Base-by-base conservation (phyloP, 64 coral and sea anemone species). In the Montipora sp. region DNA sequence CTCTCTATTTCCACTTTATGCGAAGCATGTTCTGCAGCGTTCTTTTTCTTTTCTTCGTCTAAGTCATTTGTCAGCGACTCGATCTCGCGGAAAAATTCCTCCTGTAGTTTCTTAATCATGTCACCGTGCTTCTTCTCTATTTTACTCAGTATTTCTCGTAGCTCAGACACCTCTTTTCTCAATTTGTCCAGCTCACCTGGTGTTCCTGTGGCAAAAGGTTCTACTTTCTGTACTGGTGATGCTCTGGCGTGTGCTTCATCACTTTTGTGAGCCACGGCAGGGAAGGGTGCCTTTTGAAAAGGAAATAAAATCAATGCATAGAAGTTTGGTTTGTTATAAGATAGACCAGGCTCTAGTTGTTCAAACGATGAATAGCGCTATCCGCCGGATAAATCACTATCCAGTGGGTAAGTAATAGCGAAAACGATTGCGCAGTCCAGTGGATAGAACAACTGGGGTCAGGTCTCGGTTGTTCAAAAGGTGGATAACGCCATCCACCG, bases 101-200 rank as follows among this genome's bases (percentile, higher is more conserved):
- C 94, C 22, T 92, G 89, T 20, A 92, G 55, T 72, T 49, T 66
- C 60, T 77, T 92, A 8, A 92, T 59, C 20, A 19, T 51, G 58
- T 98, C 95, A 16, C 83, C 84, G 45, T 94, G 89, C 77, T 87
- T 94, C 66, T 91, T 90, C 16, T 98, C 92, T 92, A 98, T 89
- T 43, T 79, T 55, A 13, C 65, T 46, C 58, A 98, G 71, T 27
- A 88, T 63, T 49, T 88, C 83, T 48, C 82, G 72, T 48, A 98
- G 75, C 65, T 84, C 65, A 21, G 19, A 79, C 2, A 94, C 24
- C 74, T 93, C 91, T 36, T 61, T 43, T 27, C 84, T 53, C 19
- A 98, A 43, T 13, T 98, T 92, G 2, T 84, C 80, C 88, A 94
- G 77, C 20, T 92, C 92, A 8, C 76, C 77, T 75, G 77, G 16